Conservation (phyloP, 2,797 vertebrate genomes). For the Lagorchestes hirsutus region DNA sequence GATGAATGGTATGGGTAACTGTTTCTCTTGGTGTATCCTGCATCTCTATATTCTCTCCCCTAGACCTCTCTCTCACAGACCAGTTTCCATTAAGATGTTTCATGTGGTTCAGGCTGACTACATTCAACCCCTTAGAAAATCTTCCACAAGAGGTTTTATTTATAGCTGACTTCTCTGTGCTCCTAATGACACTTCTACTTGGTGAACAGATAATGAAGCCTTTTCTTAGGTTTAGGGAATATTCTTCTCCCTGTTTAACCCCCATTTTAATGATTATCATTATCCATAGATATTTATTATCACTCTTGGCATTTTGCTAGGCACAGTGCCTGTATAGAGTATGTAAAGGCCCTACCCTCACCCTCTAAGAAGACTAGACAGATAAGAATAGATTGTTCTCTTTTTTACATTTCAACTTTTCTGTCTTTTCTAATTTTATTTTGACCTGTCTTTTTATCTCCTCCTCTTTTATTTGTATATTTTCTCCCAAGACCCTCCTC, state of each 20-base stretch:
- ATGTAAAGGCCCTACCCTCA: background rate
- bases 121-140: constrained; percentile 33
- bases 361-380: background rate
- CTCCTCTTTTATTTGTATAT: background rate
- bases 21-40: background rate
- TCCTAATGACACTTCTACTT: background rate
- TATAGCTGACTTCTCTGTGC: background rate
- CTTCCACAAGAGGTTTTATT: background rate
- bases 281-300: constrained; percentile 55
- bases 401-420: constrained; percentile 23
- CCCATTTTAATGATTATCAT: background rate
- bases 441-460: background rate
- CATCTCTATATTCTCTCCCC: background rate
- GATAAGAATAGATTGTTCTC: background rate
- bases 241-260: background rate
- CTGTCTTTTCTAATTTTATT: constrained; percentile 13
- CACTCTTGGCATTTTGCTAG: background rate
- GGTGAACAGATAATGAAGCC: background rate
- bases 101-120: background rate
- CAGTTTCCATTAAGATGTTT: constrained; percentile 50
- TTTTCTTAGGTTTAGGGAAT: constrained; percentile 12
- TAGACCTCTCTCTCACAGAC: background rate
- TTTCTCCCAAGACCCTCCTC: background rate
- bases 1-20: background rate
- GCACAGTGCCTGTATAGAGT: background rate